These are phyloP conservation scores for Euzetes globulus DNA, from an alignment of 2,888 invertebrate genomes.

Conservation along the genomic window DNA sequence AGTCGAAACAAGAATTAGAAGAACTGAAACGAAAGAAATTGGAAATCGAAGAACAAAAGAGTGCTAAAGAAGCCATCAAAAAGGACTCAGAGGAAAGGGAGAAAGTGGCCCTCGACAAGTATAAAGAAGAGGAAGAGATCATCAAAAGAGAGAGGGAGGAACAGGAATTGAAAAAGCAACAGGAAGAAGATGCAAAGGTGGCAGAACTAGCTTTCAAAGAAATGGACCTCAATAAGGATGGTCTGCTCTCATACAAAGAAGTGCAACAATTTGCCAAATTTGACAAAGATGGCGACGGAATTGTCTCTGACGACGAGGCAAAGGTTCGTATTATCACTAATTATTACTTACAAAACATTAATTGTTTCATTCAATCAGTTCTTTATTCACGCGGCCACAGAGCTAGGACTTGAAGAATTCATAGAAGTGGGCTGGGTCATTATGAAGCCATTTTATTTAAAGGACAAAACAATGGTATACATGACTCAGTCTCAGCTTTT, in stretches of 20 bases:
- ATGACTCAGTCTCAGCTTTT: neutral
- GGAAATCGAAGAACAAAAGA: constrained; percentile 67
- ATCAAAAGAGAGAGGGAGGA: constrained; percentile 46
- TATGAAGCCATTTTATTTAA: constrained; percentile 68
- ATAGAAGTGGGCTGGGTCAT: constrained; percentile 61
- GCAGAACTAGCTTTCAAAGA: constrained; percentile 59
- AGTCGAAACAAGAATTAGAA: constrained; percentile 60
- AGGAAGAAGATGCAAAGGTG: constrained; percentile 43
- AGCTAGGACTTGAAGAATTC: constrained; percentile 42
- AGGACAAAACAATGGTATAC: constrained; percentile 50
- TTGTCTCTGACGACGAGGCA: constrained; percentile 78
- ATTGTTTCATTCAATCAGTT: constrained; percentile 39
- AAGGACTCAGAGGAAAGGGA: constrained; percentile 65
- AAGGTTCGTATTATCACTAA: constrained; percentile 44
- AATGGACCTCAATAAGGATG: constrained; percentile 74
- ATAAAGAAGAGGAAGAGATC: constrained; percentile 60
- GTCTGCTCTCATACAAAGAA: constrained; percentile 53
- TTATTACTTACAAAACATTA: neutral
- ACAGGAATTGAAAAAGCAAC: constrained; percentile 43
- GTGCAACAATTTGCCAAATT: constrained; percentile 62
- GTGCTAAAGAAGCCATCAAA: constrained; percentile 55
- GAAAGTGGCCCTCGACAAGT: constrained; percentile 65
- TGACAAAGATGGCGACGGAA: constrained; percentile 82
- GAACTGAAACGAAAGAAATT: constrained; percentile 63
- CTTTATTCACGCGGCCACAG: constrained; percentile 43